Conservation (phyloP, 1,140 invertebrate species). For the Kradibia gibbosae region DNA sequence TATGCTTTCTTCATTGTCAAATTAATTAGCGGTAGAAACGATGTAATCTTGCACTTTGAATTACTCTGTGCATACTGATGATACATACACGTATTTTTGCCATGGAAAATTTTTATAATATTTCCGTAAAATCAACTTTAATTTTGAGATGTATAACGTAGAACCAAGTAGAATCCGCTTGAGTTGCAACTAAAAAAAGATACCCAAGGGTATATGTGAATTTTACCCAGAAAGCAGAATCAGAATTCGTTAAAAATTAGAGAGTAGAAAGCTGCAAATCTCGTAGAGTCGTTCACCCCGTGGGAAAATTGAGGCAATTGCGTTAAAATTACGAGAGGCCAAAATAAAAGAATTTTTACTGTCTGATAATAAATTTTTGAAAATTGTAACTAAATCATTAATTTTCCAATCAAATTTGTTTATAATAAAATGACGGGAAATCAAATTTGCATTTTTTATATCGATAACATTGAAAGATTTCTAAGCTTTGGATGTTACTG, state of each 20-base stretch:
- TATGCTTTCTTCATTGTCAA: too few species aligned
- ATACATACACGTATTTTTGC: background rate
- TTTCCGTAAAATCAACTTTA: constrained; percentile 12
- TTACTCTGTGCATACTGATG: background rate
- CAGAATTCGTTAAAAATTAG: constrained; percentile 41
- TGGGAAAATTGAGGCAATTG: constrained; percentile 14
- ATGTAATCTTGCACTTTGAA: background rate
- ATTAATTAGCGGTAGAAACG: too few species aligned
- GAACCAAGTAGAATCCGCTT: background rate
- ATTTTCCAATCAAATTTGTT: too few species aligned
- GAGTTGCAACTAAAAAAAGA: constrained; percentile 34
- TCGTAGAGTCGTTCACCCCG: constrained; percentile 6
- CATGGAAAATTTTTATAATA: background rate
- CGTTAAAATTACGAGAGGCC: constrained; percentile 15
- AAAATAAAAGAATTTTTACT: background rate
- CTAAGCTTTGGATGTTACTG: too few species aligned
- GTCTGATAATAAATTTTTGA: background rate
- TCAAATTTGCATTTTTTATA: too few species aligned
- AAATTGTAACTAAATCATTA: background rate
- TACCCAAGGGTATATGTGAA: constrained; percentile 30
- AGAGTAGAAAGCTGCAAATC: constrained; percentile 22
- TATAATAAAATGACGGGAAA: too few species aligned
- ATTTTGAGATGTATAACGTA: background rate
- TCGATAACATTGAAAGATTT: too few species aligned
- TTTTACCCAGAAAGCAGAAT: constrained; percentile 24